Evolutionary conservation across 2,797 vertebrate genomes (phyloP).

Genomic region (Myotis planiceps): DNA sequence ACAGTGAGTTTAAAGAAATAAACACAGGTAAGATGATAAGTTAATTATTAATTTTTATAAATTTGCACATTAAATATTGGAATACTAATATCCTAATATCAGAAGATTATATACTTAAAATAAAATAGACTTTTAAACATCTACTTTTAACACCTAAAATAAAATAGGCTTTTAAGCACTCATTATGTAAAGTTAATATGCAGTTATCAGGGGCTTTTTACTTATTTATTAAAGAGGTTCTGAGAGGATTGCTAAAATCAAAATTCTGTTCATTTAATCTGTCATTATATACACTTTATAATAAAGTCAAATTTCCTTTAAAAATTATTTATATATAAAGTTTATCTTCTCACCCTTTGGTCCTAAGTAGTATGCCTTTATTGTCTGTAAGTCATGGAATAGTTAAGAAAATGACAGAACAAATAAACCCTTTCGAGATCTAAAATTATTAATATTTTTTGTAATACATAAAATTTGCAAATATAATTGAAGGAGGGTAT

Average conservation of each 20-base stretch:
- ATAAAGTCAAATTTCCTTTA: conserved; percentile 48
- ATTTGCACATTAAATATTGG: background rate
- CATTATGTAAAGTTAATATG: background rate
- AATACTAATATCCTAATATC: background rate
- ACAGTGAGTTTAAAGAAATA: background rate
- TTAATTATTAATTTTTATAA: conserved; percentile 12
- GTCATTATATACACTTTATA: background rate
- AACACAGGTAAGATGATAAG: background rate
- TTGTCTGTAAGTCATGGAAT: background rate
- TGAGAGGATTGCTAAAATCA: background rate
- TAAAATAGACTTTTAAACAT: background rate
- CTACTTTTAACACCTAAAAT: background rate
- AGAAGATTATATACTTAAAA: background rate
- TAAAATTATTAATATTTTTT: background rate
- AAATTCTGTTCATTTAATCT: background rate
- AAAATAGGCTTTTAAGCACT: background rate
- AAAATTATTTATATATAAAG: background rate
- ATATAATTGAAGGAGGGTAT: background rate
- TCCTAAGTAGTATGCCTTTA: background rate
- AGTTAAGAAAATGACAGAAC: conserved; percentile 18
- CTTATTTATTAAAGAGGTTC: background rate
- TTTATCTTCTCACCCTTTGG: background rate
- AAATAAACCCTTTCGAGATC: background rate
- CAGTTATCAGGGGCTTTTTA: background rate
- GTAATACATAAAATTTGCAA: background rate